phyloP scores from a whole-genome alignment of 2,888 invertebrate species.

The Eumacrocentrus americanus region DNA sequence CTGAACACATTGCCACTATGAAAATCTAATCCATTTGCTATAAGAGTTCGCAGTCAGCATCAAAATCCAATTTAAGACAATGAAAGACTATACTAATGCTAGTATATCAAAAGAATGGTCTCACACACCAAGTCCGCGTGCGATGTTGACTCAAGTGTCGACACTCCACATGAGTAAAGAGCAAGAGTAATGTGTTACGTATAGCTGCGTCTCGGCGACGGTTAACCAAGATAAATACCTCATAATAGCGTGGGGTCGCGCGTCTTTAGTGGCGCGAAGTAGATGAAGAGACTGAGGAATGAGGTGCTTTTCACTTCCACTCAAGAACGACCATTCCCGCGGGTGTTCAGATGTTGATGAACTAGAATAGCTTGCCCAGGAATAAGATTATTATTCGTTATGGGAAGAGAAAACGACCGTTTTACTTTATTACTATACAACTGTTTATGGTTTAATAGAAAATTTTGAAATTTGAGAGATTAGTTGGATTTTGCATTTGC shows the following conservation, averaged over 20 bases:
- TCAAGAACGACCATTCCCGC: not conserved
- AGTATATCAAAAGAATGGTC: too few species aligned
- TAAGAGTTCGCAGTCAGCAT: too few species aligned
- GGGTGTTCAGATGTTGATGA: not conserved
- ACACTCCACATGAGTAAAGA: too few species aligned
- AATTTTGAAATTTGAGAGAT: too few species aligned
- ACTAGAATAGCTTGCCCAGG: not conserved
- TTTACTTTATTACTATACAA: not conserved
- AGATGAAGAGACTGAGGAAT: not conserved
- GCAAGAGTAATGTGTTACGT: too few species aligned
- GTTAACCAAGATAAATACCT: constrained; percentile 36
- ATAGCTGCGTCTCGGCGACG: too few species aligned
- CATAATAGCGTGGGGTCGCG: constrained; percentile 25
- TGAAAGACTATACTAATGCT: too few species aligned
- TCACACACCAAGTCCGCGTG: too few species aligned
- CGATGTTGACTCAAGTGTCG: too few species aligned
- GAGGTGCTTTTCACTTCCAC: constrained; percentile 1
- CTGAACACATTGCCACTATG: constrained; percentile 6
- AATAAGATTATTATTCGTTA: not conserved
- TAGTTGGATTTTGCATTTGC: too few species aligned
- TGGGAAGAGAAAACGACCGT: not conserved
- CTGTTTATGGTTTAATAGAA: not conserved
- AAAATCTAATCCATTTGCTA: constrained; percentile 6
- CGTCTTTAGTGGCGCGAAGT: constrained; percentile 20
- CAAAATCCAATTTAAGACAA: too few species aligned